These are phyloP conservation scores for Nilaparvata lugens DNA, from an alignment of 1,140 invertebrate species.

Conservation along the genomic window DNA sequence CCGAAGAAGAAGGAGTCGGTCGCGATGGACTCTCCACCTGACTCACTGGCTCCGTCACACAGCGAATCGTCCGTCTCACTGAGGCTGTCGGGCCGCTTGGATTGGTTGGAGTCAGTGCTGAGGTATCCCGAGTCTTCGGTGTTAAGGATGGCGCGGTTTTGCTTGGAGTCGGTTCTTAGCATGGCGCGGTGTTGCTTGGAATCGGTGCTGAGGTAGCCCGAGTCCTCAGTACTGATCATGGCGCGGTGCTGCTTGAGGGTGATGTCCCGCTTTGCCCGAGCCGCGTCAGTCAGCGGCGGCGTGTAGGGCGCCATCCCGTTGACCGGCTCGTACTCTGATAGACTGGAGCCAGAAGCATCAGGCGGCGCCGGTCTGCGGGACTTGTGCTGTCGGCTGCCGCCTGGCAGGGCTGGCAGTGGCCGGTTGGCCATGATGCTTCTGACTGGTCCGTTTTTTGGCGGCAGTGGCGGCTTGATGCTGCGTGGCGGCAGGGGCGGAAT, in stretches of 20 bases:
- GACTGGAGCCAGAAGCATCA: conserved; percentile 36
- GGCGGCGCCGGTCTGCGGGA: conserved; percentile 26
- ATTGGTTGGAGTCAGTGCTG: conserved; percentile 10
- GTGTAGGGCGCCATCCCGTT: conserved; percentile 3
- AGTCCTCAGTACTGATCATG: conserved; percentile 22
- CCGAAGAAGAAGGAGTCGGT: conserved; percentile 84
- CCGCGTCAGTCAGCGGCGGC: background rate
- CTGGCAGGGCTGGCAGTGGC: conserved; percentile 1
- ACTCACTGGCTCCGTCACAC: conserved; percentile 72
- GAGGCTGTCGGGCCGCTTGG: conserved; percentile 60
- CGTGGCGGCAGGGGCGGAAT: conserved; percentile 27
- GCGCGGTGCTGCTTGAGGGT: background rate
- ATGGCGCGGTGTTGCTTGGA: conserved; percentile 12
- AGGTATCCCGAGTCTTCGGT: too few relatives aligned
- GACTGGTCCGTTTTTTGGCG: conserved; percentile 47
- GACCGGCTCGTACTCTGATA: conserved; percentile 36
- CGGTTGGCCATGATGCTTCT: conserved; percentile 19
- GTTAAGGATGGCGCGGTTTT: conserved; percentile 37
- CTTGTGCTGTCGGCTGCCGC: conserved; percentile 24
- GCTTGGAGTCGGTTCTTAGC: conserved; percentile 9
- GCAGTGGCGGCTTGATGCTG: conserved; percentile 34
- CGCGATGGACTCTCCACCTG: conserved; percentile 71
- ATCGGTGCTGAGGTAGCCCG: conserved; percentile 25
- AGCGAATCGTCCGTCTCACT: conserved; percentile 77
- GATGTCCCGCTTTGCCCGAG: background rate